Conservation (phyloP, 2,888 invertebrate genomes). For the Hipparchia semele region DNA sequence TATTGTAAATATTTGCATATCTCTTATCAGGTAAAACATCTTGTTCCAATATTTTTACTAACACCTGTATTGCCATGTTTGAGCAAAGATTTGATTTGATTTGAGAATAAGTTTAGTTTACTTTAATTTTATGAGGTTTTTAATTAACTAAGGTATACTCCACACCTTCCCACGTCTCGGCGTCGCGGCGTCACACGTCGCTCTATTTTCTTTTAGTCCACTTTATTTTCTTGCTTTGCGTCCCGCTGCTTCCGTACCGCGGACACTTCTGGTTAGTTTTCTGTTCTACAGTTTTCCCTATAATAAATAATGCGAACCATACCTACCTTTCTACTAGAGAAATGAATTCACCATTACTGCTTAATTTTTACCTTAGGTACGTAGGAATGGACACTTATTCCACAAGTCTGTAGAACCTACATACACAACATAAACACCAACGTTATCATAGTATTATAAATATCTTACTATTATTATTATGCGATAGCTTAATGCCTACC, state of each 20-base stretch:
- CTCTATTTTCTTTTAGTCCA: slow-evolving; percentile 73
- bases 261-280: slow-evolving; percentile 82
- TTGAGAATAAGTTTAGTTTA: not conserved
- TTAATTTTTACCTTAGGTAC: slow-evolving; percentile 7
- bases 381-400: not conserved
- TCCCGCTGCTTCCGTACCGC: slow-evolving; percentile 77
- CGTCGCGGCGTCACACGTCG: slow-evolving; percentile 58
- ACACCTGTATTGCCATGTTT: no score
- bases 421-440: no score
- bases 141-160: slow-evolving; percentile 44
- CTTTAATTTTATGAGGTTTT: not conserved
- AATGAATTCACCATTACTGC: slow-evolving; percentile 13
- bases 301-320: slow-evolving; percentile 79
- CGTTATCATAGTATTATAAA: no score
- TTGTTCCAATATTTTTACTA: no score
- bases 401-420: no score
- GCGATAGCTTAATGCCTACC: no score
- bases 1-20: no score
- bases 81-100: no score
- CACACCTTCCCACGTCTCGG: slow-evolving; percentile 51
- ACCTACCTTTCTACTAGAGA: slow-evolving; percentile 2
- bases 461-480: no score
- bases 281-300: slow-evolving; percentile 66
- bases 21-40: no score
- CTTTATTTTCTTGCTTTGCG: slow-evolving; percentile 68